Evolutionary conservation across 2,113 vertebrate species (phyloP).

Genomic region (Notothenia coriiceps): DNA sequence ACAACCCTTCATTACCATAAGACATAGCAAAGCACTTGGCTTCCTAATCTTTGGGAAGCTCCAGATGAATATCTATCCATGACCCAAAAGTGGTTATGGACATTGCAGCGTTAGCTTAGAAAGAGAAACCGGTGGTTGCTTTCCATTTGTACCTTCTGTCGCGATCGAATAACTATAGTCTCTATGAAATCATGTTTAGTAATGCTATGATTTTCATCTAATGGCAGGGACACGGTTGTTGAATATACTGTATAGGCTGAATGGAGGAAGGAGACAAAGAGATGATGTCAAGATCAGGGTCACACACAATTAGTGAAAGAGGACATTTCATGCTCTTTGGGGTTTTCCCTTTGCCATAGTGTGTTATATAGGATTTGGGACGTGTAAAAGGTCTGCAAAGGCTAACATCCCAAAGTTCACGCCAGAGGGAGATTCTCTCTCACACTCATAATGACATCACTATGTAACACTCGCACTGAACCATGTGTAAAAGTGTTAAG

Average conservation of each 20-base stretch:
- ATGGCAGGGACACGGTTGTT: slow-evolving; percentile 65
- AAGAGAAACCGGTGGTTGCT: slow-evolving; percentile 12
- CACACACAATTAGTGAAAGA: slow-evolving; percentile 32
- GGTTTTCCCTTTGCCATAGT: too few relatives aligned
- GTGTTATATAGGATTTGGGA: too few relatives aligned
- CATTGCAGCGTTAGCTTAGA: slow-evolving; percentile 32
- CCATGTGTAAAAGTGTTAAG: too few relatives aligned
- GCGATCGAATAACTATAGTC: slow-evolving; percentile 62
- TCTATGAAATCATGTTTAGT: slow-evolving; percentile 70
- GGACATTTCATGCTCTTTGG: too few relatives aligned
- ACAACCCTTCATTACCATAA: slow-evolving; percentile 81
- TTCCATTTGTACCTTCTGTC: slow-evolving; percentile 42
- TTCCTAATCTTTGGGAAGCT: slow-evolving; percentile 77
- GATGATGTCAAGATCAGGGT: slow-evolving; percentile 48
- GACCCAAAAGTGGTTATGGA: slow-evolving; percentile 46
- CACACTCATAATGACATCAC: too few relatives aligned
- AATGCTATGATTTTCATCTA: slow-evolving; percentile 56
- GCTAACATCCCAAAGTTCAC: too few relatives aligned
- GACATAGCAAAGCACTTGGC: slow-evolving; percentile 76
- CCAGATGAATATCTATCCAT: slow-evolving; percentile 71
- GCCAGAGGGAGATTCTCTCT: too few relatives aligned
- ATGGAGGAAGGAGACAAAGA: slow-evolving; percentile 46
- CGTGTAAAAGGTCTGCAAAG: too few relatives aligned
- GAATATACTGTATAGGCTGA: slow-evolving; percentile 30
- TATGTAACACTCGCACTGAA: too few relatives aligned